Evolutionary conservation across 2,888 invertebrate species (phyloP), one percentile per base, ranked within the genome.

Genomic region (Ditylenchus weischeri): DNA sequence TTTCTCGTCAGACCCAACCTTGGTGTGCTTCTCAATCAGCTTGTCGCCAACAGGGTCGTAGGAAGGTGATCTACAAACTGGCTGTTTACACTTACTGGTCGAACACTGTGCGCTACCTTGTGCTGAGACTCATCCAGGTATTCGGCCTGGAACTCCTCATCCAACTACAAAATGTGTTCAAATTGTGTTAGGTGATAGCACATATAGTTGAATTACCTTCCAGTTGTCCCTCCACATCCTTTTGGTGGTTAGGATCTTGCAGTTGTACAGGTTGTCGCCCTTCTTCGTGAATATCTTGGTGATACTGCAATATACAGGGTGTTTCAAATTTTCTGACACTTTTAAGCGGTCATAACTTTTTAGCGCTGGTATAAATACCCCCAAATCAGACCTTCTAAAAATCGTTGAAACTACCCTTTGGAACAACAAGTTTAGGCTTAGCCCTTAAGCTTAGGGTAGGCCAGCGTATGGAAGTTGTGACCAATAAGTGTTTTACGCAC

Each of bases 111-210:
- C 21, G 63, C 54, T 57, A 80, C 80, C 73, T 75, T 74, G 71
- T 79, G 80, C 66, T 76, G 65, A 64, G 75, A 74, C 64, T 73
- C 75, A 73, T 81, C 81, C 58, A 81, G 70, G 66, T 79, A 80
- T 61, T 79, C 79, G 61, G 73, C 81, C 29, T 69, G 64, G 74
- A 81, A 81, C 29, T 77, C 60, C 64, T 78, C 73, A 61, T 75
- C 79, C 57, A 81, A 67, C 51, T 72, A 67, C 59, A 80, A 43
- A 43, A 2, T 15, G 3, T 15, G 8, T 43, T 13, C 11, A 10
- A 43, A 10, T 43, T 43, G 43, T 43, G 15, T 29, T 4, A 29
- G 29, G 29, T 29, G 15, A 43, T 15, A 43, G 15, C 5, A 13
- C 1, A 43, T 1, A 43, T 43, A 2, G 43, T 10, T 43, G 8